phyloP scores from a whole-genome alignment of 2,888 invertebrate genomes.

The Tetranychus piercei region DNA sequence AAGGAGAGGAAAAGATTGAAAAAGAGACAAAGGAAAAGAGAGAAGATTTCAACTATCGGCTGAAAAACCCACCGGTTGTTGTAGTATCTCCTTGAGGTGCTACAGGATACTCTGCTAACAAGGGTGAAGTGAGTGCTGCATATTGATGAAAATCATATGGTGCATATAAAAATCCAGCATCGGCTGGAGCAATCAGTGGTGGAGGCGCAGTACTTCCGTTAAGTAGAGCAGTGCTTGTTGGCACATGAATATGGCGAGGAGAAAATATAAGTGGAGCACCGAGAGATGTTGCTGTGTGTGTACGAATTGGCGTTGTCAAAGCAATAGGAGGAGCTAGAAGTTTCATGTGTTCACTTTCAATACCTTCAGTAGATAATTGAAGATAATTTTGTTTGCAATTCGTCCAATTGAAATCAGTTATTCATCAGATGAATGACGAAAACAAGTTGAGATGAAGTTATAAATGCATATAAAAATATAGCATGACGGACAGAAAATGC shows the following conservation, averaged over 20 bases:
- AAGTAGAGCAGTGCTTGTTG: constrained; percentile 48
- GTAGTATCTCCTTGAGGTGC: constrained; percentile 39
- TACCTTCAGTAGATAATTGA: constrained; percentile 10
- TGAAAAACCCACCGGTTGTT: constrained; percentile 70
- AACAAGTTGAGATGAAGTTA: too few relatives aligned
- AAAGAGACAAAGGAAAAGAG: constrained; percentile 1
- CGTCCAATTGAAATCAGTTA: too few relatives aligned
- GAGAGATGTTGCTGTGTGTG: constrained; percentile 26
- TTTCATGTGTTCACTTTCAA: constrained; percentile 24
- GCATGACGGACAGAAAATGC: too few relatives aligned
- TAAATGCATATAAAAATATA: too few relatives aligned
- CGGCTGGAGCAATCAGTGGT: constrained; percentile 44
- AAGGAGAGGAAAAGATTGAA: background rate
- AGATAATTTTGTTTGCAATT: background rate
- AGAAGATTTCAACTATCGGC: constrained; percentile 37
- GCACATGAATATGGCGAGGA: constrained; percentile 46
- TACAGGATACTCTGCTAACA: constrained; percentile 38
- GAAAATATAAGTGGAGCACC: constrained; percentile 41
- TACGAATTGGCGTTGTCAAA: constrained; percentile 31
- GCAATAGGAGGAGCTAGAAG: constrained; percentile 24
- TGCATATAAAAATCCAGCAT: constrained; percentile 69
- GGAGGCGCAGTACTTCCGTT: constrained; percentile 40
- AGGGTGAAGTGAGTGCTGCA: constrained; percentile 46
- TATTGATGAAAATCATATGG: constrained; percentile 75
- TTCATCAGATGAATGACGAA: too few relatives aligned